Base-by-base conservation (phyloP, 2,113 vertebrate species). In the Grammomys surdaster region DNA sequence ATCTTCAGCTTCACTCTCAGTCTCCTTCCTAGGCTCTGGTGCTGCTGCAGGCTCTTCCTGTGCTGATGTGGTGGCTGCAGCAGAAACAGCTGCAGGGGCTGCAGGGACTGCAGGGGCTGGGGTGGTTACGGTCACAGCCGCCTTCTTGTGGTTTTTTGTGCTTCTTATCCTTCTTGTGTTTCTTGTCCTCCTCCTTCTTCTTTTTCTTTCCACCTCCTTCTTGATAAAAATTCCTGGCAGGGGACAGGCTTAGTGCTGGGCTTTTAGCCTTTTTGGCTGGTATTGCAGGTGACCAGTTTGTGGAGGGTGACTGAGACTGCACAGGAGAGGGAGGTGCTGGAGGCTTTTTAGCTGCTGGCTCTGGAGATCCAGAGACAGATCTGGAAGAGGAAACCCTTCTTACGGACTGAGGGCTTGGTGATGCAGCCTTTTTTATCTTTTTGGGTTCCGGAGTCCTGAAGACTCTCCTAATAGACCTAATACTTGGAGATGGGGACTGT, bases 141-240 rank as follows among this genome's bases (percentile, higher is more conserved):
- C 99, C 97, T 99, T 99, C 99, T 99, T 99, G 91, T 99, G 99
- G 89, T 99, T 99, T 99, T 99, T 99, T 99, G 97, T 99, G 99
- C 97, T 99, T 99, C 98, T 99, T 99, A 90, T 99, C 99, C 97
- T 99, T 99, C 98, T 99, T 99, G 96, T 99, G 99, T 98, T 99
- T 99, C 98, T 99, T 99, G 81, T 99, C 99, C 96, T 99, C 99
- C 99, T 99, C 99, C 96, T 99, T 99, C 97, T 99, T 99, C 98
- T 99, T 99, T 78, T 99, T 99, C 98, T 99, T 99, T 5, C 99
- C 99, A 6, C 99, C 98, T 11, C 98, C 99, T 85, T 99, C 99
- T 95, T 99, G 98, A 97, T 99, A 99, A 0, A 99, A 99, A 97
- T 98, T 99, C 99, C 99, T 99, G 97, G 98, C 99, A 89, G 99